These are phyloP conservation scores for Danio albolineatus DNA, from an alignment of 2,797 vertebrate genomes.

Conservation along the genomic window DNA sequence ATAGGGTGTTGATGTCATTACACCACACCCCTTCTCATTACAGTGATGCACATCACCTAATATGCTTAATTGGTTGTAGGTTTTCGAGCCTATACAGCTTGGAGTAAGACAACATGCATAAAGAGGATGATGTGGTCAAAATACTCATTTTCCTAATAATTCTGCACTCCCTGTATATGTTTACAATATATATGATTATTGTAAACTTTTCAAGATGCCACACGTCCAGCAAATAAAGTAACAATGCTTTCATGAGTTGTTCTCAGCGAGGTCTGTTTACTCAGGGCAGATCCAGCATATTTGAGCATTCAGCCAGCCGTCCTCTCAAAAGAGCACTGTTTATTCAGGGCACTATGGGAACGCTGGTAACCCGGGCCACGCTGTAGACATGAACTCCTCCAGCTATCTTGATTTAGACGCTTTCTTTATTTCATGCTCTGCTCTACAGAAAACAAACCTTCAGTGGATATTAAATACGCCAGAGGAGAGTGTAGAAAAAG, in stretches of 20 bases:
- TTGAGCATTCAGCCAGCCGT: background rate
- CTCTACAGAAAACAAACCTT: constrained; percentile 26
- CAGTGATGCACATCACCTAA: no score
- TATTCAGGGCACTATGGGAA: constrained; percentile 31
- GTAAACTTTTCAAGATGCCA: constrained; percentile 11
- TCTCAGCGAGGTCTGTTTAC: background rate
- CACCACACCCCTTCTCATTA: no score
- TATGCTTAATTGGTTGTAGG: no score
- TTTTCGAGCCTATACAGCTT: no score
- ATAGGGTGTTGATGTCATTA: no score
- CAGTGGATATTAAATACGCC: background rate
- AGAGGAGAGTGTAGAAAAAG: background rate
- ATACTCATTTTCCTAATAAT: no score
- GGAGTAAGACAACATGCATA: no score
- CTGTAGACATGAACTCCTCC: background rate
- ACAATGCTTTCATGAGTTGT: background rate
- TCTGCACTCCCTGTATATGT: no score
- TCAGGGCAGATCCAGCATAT: background rate
- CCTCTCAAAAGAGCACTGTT: constrained; percentile 31
- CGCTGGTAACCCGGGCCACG: constrained; percentile 26
- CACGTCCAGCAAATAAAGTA: constrained; percentile 25
- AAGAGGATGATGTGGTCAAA: no score
- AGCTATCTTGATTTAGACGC: constrained; percentile 17
- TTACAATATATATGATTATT: no score
- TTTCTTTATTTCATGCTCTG: constrained; percentile 14